Conservation (phyloP, 2,797 vertebrate species). For the Tenualosa thibaudeaui region DNA sequence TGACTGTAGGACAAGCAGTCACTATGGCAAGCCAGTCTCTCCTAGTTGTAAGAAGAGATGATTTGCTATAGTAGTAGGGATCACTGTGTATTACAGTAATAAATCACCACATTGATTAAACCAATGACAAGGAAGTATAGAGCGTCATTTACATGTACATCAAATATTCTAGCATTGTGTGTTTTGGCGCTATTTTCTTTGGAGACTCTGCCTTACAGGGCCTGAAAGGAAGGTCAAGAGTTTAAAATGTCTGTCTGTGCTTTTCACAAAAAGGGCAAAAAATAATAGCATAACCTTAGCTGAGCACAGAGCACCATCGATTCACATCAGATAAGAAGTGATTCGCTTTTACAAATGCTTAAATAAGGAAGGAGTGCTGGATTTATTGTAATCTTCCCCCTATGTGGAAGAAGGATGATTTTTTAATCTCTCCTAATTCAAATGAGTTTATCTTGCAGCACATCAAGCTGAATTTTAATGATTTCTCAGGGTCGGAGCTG, state of each 20-base stretch:
- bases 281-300: neutral
- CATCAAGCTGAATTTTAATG: neutral
- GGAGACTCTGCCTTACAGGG: neutral
- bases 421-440: slow-evolving; percentile 23
- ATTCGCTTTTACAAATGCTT: neutral
- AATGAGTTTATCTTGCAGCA: neutral
- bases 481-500: neutral
- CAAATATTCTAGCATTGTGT: neutral
- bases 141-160: neutral
- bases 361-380: neutral
- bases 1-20: too few relatives aligned
- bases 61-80: neutral
- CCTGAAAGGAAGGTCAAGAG: neutral
- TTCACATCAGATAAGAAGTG: neutral
- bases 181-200: neutral
- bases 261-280: neutral
- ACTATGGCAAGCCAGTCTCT: neutral
- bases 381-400: neutral
- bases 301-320: neutral
- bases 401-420: neutral
- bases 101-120: neutral
- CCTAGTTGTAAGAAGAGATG: neutral
- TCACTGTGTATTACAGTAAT: neutral
- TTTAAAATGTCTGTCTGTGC: neutral
- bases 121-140: neutral